Conservation (phyloP, 2,113 vertebrate species). For the Dromas ardeola region DNA sequence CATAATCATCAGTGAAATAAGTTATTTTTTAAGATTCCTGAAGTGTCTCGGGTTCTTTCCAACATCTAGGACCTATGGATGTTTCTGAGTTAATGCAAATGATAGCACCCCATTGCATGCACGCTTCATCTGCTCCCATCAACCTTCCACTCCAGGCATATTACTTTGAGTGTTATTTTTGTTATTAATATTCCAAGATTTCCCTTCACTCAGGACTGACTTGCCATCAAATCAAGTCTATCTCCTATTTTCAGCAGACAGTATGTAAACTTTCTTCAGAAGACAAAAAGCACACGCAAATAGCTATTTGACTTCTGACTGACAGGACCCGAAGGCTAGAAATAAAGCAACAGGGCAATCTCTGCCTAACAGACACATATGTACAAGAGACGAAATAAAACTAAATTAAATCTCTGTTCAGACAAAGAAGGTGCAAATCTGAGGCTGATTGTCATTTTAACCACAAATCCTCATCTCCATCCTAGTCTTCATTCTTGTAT, state of each 20-base stretch:
- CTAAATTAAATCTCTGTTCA: background rate
- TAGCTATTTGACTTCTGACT: background rate
- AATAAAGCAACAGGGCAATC: background rate
- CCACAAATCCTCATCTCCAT: background rate
- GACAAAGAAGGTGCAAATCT: background rate
- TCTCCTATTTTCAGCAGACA: background rate
- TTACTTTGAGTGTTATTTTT: background rate
- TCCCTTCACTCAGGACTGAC: background rate
- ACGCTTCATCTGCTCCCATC: background rate
- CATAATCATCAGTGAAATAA: background rate
- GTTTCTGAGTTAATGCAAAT: background rate
- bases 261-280: background rate
- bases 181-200: background rate
- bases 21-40: background rate
- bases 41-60: background rate
- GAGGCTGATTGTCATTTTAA: background rate
- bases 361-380: background rate
- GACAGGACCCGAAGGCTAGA: background rate
- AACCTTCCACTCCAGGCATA: background rate
- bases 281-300: background rate
- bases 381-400: background rate
- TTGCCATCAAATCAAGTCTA: background rate
- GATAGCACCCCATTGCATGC: background rate
- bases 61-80: background rate
- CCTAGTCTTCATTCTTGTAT: background rate